phyloP scores from a whole-genome alignment of 2,888 invertebrate genomes.

The Hoplodrina ambigua region DNA sequence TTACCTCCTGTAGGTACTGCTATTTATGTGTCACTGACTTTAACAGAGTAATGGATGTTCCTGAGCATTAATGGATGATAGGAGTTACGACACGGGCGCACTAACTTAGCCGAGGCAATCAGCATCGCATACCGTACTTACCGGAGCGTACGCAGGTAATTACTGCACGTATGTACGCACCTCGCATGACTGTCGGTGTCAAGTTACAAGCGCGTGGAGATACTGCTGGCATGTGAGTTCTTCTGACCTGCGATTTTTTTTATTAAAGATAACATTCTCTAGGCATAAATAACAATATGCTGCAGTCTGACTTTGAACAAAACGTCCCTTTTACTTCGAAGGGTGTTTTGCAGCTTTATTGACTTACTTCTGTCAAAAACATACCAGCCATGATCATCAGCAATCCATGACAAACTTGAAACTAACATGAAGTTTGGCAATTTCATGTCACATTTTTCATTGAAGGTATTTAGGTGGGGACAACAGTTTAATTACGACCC shows the following conservation, averaged over 20 bases:
- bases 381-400: too few relatives aligned
- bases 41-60: not conserved
- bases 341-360: too few relatives aligned
- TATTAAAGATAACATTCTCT: too few relatives aligned
- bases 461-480: not conserved
- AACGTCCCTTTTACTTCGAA: too few relatives aligned
- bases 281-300: too few relatives aligned
- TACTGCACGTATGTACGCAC: constrained; percentile 7
- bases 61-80: not conserved
- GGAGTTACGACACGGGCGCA: not conserved
- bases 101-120: not conserved
- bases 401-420: not conserved
- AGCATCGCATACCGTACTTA: constrained; percentile 8
- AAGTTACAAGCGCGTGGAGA: not conserved
- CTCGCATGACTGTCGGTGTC: not conserved
- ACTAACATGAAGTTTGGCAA: not conserved
- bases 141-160: constrained; percentile 12
- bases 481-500: constrained; percentile 1
- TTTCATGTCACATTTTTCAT: constrained; percentile 1
- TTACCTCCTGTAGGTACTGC: not conserved
- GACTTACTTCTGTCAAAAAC: too few relatives aligned
- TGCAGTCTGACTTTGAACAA: not conserved
- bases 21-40: not conserved
- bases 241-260: too few relatives aligned
- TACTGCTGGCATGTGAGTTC: not conserved